These are phyloP conservation scores for Sphaeridia pumilis DNA, from an alignment of 2,888 invertebrate genomes.

Conservation along the genomic window DNA sequence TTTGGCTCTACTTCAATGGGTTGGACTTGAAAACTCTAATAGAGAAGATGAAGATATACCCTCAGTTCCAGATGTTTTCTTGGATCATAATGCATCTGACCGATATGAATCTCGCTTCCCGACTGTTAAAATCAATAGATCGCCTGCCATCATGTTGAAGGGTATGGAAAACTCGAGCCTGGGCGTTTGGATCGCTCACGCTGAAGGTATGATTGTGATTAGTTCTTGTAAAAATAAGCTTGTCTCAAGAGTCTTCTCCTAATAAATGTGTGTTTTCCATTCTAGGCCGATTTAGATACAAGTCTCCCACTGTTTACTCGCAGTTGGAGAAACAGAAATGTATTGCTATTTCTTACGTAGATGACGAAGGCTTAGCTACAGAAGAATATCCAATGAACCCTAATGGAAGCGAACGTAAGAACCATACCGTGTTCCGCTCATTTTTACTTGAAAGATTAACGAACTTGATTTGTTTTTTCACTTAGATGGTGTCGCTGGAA, in stretches of 20 bases:
- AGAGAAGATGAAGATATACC: conserved; percentile 33
- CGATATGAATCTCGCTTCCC: conserved; percentile 74
- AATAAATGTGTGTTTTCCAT: no score
- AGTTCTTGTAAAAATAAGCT: no score
- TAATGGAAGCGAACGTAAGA: conserved; percentile 65
- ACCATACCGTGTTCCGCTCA: background rate
- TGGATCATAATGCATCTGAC: conserved; percentile 79
- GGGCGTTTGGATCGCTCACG: conserved; percentile 96
- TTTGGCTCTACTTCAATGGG: conserved; percentile 86
- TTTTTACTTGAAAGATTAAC: conserved; percentile 27
- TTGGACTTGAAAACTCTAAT: conserved; percentile 40
- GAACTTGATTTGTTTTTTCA: conserved; percentile 15
- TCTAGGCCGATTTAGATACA: conserved; percentile 45
- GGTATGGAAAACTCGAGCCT: conserved; percentile 79
- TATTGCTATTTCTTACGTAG: conserved; percentile 68
- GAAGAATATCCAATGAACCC: conserved; percentile 88
- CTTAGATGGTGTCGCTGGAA: conserved; percentile 69
- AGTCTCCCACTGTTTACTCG: conserved; percentile 38
- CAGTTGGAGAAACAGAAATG: conserved; percentile 46
- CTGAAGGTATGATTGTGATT: conserved; percentile 58
- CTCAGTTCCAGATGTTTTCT: conserved; percentile 50
- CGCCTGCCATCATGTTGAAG: conserved; percentile 68
- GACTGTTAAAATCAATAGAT: conserved; percentile 59
- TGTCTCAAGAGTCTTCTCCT: no score
- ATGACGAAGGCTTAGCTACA: conserved; percentile 63